These are phyloP conservation scores for Sitobion miscanthi DNA, from an alignment of 1,140 invertebrate genomes.

Conservation along the genomic window DNA sequence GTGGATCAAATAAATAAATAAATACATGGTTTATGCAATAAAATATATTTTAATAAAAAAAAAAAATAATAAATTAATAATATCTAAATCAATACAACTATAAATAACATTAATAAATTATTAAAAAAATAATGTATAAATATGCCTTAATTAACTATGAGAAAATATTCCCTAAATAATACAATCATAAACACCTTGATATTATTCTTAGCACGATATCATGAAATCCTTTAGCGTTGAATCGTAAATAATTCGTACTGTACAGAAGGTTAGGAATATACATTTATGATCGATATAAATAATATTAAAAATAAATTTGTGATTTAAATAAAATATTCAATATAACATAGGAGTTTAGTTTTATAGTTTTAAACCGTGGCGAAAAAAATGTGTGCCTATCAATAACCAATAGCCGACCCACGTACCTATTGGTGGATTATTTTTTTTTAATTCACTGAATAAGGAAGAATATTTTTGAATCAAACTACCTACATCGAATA, in stretches of 20 bases:
- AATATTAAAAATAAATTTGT: neutral
- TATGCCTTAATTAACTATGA: neutral
- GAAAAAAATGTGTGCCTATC: neutral
- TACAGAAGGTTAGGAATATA: neutral
- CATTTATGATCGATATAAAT: neutral
- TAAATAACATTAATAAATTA: constrained; percentile 16
- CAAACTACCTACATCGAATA: neutral
- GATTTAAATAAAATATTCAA: neutral
- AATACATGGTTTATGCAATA: neutral
- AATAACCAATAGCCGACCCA: neutral
- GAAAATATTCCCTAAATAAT: neutral
- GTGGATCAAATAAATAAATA: neutral
- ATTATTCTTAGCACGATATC: neutral
- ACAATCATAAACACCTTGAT: neutral
- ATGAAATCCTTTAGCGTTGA: neutral
- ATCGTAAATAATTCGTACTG: neutral
- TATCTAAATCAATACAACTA: neutral
- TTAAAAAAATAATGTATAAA: neutral
- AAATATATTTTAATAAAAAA: constrained; percentile 28
- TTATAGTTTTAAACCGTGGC: neutral
- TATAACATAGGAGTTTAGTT: neutral
- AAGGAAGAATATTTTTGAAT: neutral
- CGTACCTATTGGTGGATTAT: neutral
- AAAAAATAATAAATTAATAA: constrained; percentile 34
- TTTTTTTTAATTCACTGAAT: neutral